Percentiles rank a stretch among this genome's conserved stretches.
phyloP scores from a whole-genome alignment of 2,797 vertebrate species.

The Glyptemys insculpta region DNA sequence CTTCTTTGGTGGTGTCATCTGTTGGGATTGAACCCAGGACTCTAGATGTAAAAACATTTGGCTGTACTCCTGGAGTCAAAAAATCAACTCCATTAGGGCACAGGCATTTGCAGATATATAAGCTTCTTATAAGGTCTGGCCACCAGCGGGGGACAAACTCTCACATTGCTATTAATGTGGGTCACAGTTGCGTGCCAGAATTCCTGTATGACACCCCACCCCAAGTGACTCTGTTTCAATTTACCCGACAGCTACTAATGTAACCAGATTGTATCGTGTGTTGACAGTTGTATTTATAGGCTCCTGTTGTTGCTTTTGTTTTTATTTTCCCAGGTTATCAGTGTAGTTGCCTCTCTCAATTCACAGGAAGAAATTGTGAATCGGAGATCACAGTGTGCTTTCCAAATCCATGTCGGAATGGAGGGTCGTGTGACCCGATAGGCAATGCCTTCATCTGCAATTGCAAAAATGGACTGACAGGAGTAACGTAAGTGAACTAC shows the following conservation, averaged over 20 bases:
- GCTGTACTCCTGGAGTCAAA: background rate
- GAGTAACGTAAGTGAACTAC: slow-evolving; percentile 89
- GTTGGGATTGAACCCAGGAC: background rate
- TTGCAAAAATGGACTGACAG: slow-evolving; percentile 93
- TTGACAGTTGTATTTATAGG: background rate
- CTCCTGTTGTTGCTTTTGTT: slow-evolving; percentile 24
- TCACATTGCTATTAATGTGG: background rate
- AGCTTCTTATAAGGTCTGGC: background rate
- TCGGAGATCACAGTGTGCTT: slow-evolving; percentile 94
- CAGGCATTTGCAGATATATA: background rate
- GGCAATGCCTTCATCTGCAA: slow-evolving; percentile 94
- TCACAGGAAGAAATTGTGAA: slow-evolving; percentile 95
- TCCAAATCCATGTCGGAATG: slow-evolving; percentile 94
- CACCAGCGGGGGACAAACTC: background rate
- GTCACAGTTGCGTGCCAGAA: background rate
- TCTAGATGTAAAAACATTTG: background rate
- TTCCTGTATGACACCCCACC: background rate
- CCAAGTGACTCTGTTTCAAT: background rate
- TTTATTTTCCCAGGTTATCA: slow-evolving; percentile 88
- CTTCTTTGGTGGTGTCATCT: background rate
- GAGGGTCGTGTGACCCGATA: slow-evolving; percentile 91
- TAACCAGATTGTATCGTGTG: background rate
- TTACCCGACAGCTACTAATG: background rate
- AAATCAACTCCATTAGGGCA: background rate
- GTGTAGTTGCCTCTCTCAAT: slow-evolving; percentile 92